These are phyloP conservation scores for Drosophila fungiperda DNA, from an alignment of 2,888 invertebrate genomes.

Conservation along the genomic window DNA sequence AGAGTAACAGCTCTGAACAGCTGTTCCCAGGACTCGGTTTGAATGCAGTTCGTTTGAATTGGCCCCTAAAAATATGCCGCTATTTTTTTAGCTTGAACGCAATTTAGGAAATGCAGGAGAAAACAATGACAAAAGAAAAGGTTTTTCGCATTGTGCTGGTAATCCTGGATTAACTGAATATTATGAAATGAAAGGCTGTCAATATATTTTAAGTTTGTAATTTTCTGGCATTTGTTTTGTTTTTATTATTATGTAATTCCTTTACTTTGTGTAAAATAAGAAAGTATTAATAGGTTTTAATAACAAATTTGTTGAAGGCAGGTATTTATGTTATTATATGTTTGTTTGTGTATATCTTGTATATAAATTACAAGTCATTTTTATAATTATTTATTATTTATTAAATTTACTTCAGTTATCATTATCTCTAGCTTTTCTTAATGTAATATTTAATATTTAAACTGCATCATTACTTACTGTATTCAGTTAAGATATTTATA, in stretches of 20 bases:
- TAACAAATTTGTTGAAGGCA: conserved; percentile 83
- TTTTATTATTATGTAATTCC: conserved; percentile 72
- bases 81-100: background rate
- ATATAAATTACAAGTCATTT: conserved; percentile 79
- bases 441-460: conserved; percentile 50
- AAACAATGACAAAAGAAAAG: background rate
- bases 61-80: background rate
- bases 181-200: background rate
- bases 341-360: conserved; percentile 75
- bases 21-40: background rate
- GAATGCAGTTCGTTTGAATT: background rate
- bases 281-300: conserved; percentile 81
- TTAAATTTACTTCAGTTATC: conserved; percentile 64
- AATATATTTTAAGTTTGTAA: conserved; percentile 32
- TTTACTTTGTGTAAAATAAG: conserved; percentile 81
- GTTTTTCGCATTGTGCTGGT: too few relatives aligned
- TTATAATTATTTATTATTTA: conserved; percentile 63
- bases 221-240: conserved; percentile 66
- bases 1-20: background rate
- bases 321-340: conserved; percentile 83
- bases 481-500: conserved; percentile 69
- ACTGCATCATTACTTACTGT: conserved; percentile 69
- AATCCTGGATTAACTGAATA: background rate
- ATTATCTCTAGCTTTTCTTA: conserved; percentile 64
- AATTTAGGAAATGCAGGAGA: background rate